A percentile compares a stretch with the other conserved stretches of the same genome.
phyloP scores from a whole-genome alignment of 2,113 vertebrate species.

The Hippocampus comes region DNA sequence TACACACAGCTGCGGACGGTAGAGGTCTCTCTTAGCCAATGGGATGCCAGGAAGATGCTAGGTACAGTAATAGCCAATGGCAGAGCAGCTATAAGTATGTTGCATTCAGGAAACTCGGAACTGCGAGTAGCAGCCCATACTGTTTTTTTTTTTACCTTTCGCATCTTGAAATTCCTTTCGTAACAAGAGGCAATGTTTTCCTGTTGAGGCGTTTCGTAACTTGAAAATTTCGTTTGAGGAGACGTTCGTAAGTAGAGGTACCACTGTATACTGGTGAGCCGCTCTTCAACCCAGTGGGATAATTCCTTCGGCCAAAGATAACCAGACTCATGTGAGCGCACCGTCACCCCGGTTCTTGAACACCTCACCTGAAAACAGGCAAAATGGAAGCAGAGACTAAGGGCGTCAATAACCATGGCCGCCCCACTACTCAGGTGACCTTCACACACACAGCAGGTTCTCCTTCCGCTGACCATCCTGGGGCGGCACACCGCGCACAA shows the following conservation, averaged over 20 bases:
- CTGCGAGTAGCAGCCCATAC: too few species aligned
- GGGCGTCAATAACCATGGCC: conserved; percentile 92
- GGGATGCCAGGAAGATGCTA: too few species aligned
- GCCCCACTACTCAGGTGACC: conserved; percentile 89
- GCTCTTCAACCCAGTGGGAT: neutral
- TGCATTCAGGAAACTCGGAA: too few species aligned
- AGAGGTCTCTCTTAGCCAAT: too few species aligned
- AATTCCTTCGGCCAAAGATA: neutral
- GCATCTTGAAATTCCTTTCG: too few species aligned
- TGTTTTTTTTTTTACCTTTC: too few species aligned
- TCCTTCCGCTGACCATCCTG: conserved; percentile 89
- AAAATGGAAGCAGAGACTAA: conserved; percentile 96
- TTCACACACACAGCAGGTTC: conserved; percentile 86
- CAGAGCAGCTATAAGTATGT: too few species aligned
- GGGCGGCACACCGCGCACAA: conserved; percentile 54
- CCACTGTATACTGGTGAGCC: neutral
- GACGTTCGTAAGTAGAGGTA: neutral
- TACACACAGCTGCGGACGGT: too few species aligned
- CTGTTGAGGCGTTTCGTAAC: too few species aligned
- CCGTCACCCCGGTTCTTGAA: conserved; percentile 6
- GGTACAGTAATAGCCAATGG: too few species aligned
- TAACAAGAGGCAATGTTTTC: too few species aligned
- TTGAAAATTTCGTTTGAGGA: too few species aligned
- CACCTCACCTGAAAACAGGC: conserved; percentile 96
- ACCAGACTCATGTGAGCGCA: conserved; percentile 23